A percentile compares a stretch with the other conserved stretches of the same genome.
Conservation (phyloP, 2,113 vertebrate species). For the Chaenogobius annularis region DNA sequence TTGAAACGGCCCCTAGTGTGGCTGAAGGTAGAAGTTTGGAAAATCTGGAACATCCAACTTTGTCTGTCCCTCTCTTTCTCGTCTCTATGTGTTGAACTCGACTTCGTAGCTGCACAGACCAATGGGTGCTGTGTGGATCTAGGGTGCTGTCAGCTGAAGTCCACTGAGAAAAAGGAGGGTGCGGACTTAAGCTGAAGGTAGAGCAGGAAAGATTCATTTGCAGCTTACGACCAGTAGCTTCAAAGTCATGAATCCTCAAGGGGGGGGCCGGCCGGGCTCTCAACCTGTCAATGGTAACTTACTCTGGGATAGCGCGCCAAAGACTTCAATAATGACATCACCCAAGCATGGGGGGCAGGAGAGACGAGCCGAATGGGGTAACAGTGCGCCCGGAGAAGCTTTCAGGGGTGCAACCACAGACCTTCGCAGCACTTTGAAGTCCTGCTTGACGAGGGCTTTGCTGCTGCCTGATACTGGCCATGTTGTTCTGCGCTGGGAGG, state of each 20-base stretch:
- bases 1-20: no score
- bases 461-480: constrained; percentile 82
- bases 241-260: constrained; percentile 94
- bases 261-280: constrained; percentile 85
- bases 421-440: constrained; percentile 89
- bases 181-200: constrained; percentile 84
- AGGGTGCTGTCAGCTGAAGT: constrained; percentile 50
- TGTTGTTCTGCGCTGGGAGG: constrained; percentile 61
- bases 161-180: constrained; percentile 46
- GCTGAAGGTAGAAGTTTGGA: no score
- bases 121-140: constrained; percentile 14
- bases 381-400: constrained; percentile 70
- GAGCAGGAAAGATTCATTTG: constrained; percentile 90
- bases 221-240: constrained; percentile 97
- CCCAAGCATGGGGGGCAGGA: constrained; percentile 73
- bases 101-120: background rate
- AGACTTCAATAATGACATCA: constrained; percentile 98
- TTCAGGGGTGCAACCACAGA: constrained; percentile 80
- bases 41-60: no score
- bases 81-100: constrained; percentile 4
- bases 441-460: constrained; percentile 85
- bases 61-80: constrained; percentile 12
- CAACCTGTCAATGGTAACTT: constrained; percentile 95
- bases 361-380: constrained; percentile 64
- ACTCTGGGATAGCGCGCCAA: constrained; percentile 82